Evolutionary conservation across 2,113 vertebrate species (phyloP), one percentile per base, ranked within the genome.

Genomic region (Cebidichthys violaceus): DNA sequence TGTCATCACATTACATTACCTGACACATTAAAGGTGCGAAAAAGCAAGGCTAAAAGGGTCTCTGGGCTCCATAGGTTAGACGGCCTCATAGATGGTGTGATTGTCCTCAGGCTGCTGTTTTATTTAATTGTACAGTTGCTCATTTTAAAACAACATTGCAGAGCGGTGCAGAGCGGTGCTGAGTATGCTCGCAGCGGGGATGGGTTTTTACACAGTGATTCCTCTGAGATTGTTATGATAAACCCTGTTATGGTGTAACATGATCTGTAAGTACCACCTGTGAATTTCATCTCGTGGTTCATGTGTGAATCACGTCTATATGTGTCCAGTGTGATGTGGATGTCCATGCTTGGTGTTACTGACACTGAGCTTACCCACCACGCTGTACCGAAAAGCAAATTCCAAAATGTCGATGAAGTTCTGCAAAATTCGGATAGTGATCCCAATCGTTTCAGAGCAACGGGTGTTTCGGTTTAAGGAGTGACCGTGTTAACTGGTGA

Each of bases 91-190:
- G 65, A 61, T 43, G 45, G 5, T 52, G 18, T 39, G 55, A 50
- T 68, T 71, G 45, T 29, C 69, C 45, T 52, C 45, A 31, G 69
- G 82, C 61, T 77, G 43, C 1, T 45, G 14, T 10, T n/a, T 50
- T 29, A 15, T 5, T 77, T 66, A 79, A 76, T 35, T 43, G 20
- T 1, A 39, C 5, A 11, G 10, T 2, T 22, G 18, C 7, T 41
- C 6, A 74, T 75, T 66, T 45, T 6, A 76, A 68, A 82, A 61
- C 24, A 71, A 47, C 29, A 52, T 22, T 73, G 68, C 24, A 35
- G 31, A 52, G 43, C 20, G 18, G 27, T 73, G 68, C 24, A 35
- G 31, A 52, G 43, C 20, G 18, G 27, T 15, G 47, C 9, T 39
- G 17, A 62, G 59, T 5, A 50, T 15, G n/a, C 17, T 73, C 81